Evolutionary conservation across 2,888 invertebrate species (phyloP).

Genomic region (Lamproptera curius): DNA sequence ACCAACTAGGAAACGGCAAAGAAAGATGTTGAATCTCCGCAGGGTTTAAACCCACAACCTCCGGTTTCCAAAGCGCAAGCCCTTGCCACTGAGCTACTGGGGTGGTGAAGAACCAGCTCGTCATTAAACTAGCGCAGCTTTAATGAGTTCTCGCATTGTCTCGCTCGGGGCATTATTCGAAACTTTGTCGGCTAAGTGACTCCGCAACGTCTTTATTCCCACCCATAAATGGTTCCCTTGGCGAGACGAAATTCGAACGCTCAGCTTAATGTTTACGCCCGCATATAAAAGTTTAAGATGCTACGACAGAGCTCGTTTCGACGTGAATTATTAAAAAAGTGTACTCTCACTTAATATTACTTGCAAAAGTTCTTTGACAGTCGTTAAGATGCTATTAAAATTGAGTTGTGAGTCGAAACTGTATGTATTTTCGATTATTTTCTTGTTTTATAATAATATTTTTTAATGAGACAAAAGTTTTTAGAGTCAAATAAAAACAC

Average conservation of each 20-base stretch:
- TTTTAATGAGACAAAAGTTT: too few relatives aligned
- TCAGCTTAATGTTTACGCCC: neutral
- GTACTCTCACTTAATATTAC: neutral
- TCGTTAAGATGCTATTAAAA: too few relatives aligned
- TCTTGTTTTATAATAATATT: too few relatives aligned
- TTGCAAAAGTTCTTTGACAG: too few relatives aligned
- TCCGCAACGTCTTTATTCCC: conserved; percentile 12
- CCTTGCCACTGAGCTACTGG: too few relatives aligned
- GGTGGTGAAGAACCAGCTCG: neutral
- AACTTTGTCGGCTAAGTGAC: conserved; percentile 13
- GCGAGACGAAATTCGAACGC: neutral
- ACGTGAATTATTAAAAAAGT: neutral
- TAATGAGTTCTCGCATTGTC: conserved; percentile 12
- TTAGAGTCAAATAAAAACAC: too few relatives aligned
- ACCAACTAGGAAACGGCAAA: neutral
- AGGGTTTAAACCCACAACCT: too few relatives aligned
- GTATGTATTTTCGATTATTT: too few relatives aligned
- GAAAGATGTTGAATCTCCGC: too few relatives aligned
- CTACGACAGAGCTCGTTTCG: neutral
- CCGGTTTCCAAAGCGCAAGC: too few relatives aligned
- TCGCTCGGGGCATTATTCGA: conserved; percentile 4
- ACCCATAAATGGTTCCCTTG: conserved; percentile 8
- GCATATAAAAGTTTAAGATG: neutral
- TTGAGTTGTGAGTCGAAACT: too few relatives aligned
- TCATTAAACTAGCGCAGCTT: conserved; percentile 8